These are phyloP conservation scores for Notocelia uddmanniana DNA, from an alignment of 2,888 invertebrate species.

Conservation along the genomic window DNA sequence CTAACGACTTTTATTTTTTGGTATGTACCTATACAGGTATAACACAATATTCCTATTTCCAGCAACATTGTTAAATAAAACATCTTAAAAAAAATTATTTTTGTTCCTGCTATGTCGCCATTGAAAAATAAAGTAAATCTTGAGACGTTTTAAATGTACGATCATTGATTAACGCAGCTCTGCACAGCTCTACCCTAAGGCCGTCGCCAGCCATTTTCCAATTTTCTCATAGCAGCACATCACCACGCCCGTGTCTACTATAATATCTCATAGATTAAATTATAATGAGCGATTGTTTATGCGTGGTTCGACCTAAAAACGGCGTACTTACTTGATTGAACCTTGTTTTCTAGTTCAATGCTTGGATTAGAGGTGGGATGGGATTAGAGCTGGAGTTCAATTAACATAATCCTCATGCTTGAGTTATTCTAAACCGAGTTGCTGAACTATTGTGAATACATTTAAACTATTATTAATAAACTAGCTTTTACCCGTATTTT, in stretches of 20 bases:
- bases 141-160: too few species aligned
- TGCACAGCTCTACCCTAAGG: too few species aligned
- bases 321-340: constrained; percentile 25
- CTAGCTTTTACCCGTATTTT: too few species aligned
- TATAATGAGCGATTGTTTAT: constrained; percentile 30
- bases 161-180: too few species aligned
- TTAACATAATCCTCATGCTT: constrained; percentile 38
- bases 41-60: too few species aligned
- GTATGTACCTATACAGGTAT: too few species aligned
- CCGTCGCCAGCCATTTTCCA: neutral
- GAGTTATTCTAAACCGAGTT: constrained; percentile 14
- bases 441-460: constrained; percentile 10
- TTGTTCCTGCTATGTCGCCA: too few species aligned
- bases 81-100: too few species aligned
- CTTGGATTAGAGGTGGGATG: constrained; percentile 26
- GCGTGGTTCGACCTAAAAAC: constrained; percentile 32
- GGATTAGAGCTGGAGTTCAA: neutral
- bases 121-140: too few species aligned
- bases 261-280: neutral
- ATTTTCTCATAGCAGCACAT: too few species aligned
- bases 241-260: neutral
- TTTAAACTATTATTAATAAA: neutral
- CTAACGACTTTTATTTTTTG: too few species aligned
- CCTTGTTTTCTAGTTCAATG: constrained; percentile 34
- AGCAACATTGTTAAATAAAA: too few species aligned